Conservation (phyloP, 2,797 vertebrate genomes). For the Cossypha heuglini region DNA sequence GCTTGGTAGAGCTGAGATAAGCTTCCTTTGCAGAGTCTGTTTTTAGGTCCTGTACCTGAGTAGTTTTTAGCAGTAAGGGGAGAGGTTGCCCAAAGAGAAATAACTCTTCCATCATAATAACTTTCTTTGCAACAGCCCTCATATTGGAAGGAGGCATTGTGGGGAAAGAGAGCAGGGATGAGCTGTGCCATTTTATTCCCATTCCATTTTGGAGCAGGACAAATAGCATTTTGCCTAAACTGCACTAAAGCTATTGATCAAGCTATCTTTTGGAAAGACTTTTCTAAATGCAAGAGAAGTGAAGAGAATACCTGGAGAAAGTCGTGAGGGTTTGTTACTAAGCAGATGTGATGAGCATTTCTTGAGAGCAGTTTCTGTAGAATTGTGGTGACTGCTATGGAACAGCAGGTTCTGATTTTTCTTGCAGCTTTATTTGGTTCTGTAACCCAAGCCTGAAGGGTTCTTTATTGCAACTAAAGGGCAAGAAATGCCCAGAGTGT, state of each 20-base stretch:
- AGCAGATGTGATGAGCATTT: neutral
- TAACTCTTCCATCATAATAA: neutral
- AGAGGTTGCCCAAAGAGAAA: neutral
- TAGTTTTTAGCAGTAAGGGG: neutral
- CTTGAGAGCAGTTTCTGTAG: neutral
- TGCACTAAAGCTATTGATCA: neutral
- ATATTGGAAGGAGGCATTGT: neutral
- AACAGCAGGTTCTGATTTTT: neutral
- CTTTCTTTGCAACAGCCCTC: neutral
- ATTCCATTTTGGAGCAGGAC: neutral
- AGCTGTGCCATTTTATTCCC: neutral
- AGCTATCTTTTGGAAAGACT: neutral
- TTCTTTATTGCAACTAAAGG: neutral
- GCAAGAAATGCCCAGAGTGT: neutral
- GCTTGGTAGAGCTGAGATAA: neutral
- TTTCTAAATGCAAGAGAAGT: neutral
- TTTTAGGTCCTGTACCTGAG: neutral
- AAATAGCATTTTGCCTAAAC: accelerated
- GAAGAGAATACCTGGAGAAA: neutral
- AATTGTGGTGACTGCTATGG: neutral
- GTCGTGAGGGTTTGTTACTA: neutral
- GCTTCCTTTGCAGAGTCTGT: neutral
- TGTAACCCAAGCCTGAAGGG: neutral
- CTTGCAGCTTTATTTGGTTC: neutral
- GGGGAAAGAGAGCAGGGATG: neutral